Conservation (phyloP, 2,797 vertebrate genomes). For the Apodemus agrarius region DNA sequence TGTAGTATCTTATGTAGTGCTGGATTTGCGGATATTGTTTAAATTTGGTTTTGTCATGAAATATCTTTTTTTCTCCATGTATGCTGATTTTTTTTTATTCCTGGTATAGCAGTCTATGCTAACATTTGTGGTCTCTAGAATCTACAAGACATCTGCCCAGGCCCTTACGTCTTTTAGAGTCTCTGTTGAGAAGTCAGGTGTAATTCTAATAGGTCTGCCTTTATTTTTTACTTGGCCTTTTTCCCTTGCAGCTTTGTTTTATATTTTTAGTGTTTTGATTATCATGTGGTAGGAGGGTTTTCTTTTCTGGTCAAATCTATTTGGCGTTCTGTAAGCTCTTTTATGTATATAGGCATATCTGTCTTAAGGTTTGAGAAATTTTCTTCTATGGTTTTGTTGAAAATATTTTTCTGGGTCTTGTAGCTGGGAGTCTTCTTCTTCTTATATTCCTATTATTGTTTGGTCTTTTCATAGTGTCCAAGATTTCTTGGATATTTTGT, state of each 20-base stretch:
- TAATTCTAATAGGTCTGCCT: background rate
- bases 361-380: background rate
- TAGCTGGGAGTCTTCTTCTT: too few species aligned
- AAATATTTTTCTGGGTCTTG: background rate
- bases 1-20: background rate
- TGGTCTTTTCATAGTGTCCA: background rate
- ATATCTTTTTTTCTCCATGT: too few species aligned
- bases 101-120: background rate
- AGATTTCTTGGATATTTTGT: background rate
- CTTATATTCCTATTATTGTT: background rate
- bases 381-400: background rate
- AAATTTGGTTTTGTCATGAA: background rate
- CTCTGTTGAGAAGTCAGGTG: background rate
- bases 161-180: background rate
- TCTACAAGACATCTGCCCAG: background rate
- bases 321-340: background rate
- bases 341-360: too few species aligned
- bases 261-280: background rate
- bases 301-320: background rate
- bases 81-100: background rate
- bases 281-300: background rate
- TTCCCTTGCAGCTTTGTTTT: background rate
- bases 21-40: background rate
- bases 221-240: background rate
- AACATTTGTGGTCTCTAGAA: background rate